Evolutionary conservation across 2,888 invertebrate genomes (phyloP).

Genomic region (Pimpla rufipes): DNA sequence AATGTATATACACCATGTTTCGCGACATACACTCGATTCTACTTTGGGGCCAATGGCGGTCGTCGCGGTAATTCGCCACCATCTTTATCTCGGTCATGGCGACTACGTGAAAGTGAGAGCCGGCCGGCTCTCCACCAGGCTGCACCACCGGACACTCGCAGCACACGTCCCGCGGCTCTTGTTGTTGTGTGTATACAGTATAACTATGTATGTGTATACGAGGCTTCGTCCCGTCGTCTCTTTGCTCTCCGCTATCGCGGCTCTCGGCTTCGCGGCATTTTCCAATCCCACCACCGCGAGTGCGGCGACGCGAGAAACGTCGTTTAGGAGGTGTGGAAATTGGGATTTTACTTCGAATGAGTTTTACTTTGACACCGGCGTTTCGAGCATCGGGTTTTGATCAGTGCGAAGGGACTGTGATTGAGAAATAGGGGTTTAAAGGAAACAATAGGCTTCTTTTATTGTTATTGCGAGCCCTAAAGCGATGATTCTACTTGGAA

Average conservation of each 20-base stretch:
- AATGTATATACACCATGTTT: slow-evolving; percentile 5
- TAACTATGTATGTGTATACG: background rate
- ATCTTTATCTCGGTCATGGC: slow-evolving; percentile 85
- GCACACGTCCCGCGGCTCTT: slow-evolving; percentile 30
- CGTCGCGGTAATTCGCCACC: slow-evolving; percentile 76
- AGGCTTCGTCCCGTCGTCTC: slow-evolving; percentile 29
- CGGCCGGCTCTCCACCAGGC: slow-evolving; percentile 70
- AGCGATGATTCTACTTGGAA: no score
- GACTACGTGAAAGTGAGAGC: slow-evolving; percentile 84
- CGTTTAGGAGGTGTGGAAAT: background rate
- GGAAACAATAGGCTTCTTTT: no score
- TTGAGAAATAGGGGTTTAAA: no score
- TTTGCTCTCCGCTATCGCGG: background rate
- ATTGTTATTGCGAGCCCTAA: no score
- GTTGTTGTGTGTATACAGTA: no score
- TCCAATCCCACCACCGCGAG: background rate
- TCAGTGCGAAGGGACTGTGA: no score
- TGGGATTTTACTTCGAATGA: no score
- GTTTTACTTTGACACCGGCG: no score
- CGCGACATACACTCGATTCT: slow-evolving; percentile 39
- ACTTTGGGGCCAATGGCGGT: slow-evolving; percentile 66
- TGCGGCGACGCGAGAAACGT: background rate
- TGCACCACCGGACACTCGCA: slow-evolving; percentile 50
- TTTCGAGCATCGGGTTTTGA: no score
- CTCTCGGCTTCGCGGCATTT: background rate